These are phyloP conservation scores for Heliconius himera DNA, from an alignment of 1,140 invertebrate genomes.

Conservation along the genomic window DNA sequence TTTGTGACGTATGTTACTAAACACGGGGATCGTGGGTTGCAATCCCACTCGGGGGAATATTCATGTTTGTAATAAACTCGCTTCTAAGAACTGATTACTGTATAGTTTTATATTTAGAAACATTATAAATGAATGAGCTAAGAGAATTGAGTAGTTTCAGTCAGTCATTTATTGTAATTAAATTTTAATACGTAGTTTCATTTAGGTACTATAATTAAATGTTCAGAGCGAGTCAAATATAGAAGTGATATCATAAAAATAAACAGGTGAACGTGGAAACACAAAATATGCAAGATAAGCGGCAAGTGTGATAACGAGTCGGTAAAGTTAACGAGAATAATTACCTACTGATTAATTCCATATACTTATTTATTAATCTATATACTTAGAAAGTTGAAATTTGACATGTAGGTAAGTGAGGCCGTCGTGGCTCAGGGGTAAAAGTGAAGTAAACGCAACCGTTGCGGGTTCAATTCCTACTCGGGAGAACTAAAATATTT, in stretches of 20 bases:
- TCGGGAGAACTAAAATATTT: no score
- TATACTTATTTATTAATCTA: no score
- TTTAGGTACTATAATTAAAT: background rate
- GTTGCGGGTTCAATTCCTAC: no score
- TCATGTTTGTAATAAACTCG: background rate
- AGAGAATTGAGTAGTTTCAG: background rate
- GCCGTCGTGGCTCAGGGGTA: no score
- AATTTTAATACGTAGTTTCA: background rate
- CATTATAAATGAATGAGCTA: background rate
- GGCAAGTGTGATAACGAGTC: background rate
- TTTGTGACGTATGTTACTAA: background rate
- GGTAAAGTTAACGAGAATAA: background rate
- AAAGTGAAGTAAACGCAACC: no score
- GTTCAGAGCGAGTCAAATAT: background rate
- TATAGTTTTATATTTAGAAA: background rate
- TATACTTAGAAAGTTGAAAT: no score
- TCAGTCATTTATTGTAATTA: background rate
- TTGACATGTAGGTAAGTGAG: no score
- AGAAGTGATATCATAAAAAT: conserved; percentile 10
- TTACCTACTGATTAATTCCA: background rate
- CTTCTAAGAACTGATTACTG: background rate
- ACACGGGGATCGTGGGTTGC: background rate
- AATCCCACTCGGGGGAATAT: background rate
- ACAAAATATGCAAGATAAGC: conserved; percentile 5
- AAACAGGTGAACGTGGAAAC: background rate